Evolutionary conservation across 2,113 vertebrate species (phyloP), one percentile per base, ranked within the genome.

Genomic region (Struthidea cinerea): DNA sequence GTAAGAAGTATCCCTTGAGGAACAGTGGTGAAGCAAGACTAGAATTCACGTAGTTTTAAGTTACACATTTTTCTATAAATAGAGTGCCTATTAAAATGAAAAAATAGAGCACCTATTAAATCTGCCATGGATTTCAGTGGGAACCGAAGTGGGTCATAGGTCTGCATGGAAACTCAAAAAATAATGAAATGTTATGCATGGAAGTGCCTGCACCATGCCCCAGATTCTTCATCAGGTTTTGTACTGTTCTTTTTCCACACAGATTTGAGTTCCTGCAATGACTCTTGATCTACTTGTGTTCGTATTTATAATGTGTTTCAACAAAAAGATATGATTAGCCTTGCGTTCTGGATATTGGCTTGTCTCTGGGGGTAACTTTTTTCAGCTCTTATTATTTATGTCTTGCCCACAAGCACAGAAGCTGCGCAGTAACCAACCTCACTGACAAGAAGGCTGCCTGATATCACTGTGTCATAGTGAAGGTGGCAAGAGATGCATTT

Each of bases 41-140:
- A 61, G 52, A 95, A 86, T 95, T 84, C 30, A 7, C 67, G 52
- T n/a, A 28, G 46, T 86, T 91, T 90, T 97, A 90, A 96, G 88
- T 92, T 96, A 94, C 89, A 91, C 37, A 22, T 85, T 88, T 88
- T 95, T 96, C 96, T 97, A 97, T 97, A 96, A 95, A 97, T 96
- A 97, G 93, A 57, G 27, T 69, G 50, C 85, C 68, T 93, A 97
- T 97, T 97, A 97, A 97, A 91, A 89, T 73, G 71, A 70, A 90
- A 88, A 96, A 96, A 93, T 82, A 93, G 84, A 96, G 27, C 90
- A 95, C 61, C 77, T 96, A 95, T 96, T 96, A 94, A 94, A 96
- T 93, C 61, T 94, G 77, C 84, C 28, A 69, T 91, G 61, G 71
- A 96, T 94, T 95, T 94, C 91, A 92, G 46, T 91, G 84, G 93